phyloP scores from a whole-genome alignment of 1,140 invertebrate genomes.

The Calosoma granatense region DNA sequence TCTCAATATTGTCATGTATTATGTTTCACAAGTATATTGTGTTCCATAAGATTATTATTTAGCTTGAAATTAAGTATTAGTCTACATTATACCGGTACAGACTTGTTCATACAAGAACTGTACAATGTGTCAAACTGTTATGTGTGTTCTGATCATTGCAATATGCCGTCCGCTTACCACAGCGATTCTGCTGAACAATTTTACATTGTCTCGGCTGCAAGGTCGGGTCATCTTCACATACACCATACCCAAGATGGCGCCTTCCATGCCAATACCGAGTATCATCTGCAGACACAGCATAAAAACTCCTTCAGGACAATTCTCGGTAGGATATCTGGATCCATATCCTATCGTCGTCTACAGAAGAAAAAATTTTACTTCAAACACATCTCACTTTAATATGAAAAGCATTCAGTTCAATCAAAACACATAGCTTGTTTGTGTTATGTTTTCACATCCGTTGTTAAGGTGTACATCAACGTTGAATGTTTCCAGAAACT shows the following conservation, averaged over 20 bases:
- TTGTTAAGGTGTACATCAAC: too few species aligned
- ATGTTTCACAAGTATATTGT: too few species aligned
- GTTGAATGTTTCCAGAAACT: too few species aligned
- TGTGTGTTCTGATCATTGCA: too few species aligned
- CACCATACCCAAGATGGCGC: slow-evolving; percentile 45
- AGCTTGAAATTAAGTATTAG: too few species aligned
- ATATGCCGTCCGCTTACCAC: too few species aligned
- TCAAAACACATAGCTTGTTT: neutral
- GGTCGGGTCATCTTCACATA: slow-evolving; percentile 49
- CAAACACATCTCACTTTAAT: neutral
- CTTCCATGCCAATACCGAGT: slow-evolving; percentile 43
- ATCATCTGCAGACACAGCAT: slow-evolving; percentile 51
- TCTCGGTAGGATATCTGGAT: slow-evolving; percentile 64
- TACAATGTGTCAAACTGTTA: too few species aligned
- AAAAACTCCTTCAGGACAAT: slow-evolving; percentile 75
- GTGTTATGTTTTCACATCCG: neutral
- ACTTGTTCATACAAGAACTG: too few species aligned
- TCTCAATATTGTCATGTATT: too few species aligned
- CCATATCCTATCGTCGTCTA: slow-evolving; percentile 55
- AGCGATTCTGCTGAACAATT: slow-evolving; percentile 49
- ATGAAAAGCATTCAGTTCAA: neutral
- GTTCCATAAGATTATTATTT: too few species aligned
- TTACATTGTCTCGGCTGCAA: slow-evolving; percentile 37
- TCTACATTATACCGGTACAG: too few species aligned
- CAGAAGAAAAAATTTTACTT: neutral